Percentiles rank a stretch among this genome's conserved stretches.
Conservation (phyloP, 2,113 vertebrate genomes). For the Madoqua kirkii region DNA sequence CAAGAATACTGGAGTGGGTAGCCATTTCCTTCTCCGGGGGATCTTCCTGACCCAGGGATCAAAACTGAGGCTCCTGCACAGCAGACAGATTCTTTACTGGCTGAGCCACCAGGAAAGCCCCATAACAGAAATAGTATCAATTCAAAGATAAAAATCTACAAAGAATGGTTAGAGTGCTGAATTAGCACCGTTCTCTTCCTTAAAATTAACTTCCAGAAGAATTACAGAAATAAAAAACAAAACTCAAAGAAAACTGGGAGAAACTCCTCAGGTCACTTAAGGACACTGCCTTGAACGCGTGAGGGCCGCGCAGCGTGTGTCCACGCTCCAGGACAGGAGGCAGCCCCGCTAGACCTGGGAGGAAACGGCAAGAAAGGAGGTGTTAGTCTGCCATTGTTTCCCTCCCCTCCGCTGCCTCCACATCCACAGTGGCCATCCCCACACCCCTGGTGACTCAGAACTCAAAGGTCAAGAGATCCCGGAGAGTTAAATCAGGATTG, state of each 20-base stretch:
- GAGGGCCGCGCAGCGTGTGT: rapidly evolving
- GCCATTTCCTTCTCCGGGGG: not conserved
- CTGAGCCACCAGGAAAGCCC: not conserved
- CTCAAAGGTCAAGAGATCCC: not conserved
- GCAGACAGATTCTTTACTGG: not conserved
- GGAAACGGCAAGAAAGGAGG: not conserved
- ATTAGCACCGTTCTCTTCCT: not conserved
- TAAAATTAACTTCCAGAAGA: not conserved
- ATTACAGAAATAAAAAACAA: not conserved
- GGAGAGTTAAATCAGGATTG: not conserved
- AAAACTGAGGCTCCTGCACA: not conserved
- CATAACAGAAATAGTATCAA: not conserved
- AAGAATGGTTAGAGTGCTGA: not conserved
- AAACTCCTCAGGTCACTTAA: not conserved
- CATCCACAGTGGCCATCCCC: not conserved
- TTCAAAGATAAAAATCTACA: not conserved
- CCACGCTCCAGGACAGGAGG: not conserved
- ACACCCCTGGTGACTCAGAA: not conserved
- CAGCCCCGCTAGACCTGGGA: not conserved
- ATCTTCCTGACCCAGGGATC: not conserved
- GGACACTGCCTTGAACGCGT: not conserved
- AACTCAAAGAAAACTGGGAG: not conserved
- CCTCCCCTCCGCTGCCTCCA: not conserved
- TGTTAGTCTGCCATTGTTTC: too few relatives aligned
- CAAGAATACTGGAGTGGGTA: not conserved